Conservation (phyloP, 2,797 vertebrate species). For the Capromys pilorides region DNA sequence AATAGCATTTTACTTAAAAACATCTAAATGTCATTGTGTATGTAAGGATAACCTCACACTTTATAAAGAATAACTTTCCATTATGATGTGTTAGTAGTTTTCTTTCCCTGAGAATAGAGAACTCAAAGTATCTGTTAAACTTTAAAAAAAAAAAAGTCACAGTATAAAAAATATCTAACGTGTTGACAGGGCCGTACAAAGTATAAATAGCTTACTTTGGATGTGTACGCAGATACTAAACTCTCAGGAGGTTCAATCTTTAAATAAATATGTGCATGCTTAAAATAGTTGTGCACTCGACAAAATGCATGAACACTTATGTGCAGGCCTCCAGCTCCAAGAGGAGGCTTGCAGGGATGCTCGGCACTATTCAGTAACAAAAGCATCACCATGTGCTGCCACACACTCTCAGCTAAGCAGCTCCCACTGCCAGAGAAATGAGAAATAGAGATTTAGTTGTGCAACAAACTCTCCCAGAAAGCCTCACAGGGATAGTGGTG, state of each 20-base stretch:
- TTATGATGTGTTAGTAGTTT: background rate
- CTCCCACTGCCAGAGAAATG: slow-evolving; percentile 70
- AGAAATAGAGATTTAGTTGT: slow-evolving; percentile 69
- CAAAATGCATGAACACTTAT: background rate
- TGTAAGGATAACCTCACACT: background rate
- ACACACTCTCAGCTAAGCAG: background rate
- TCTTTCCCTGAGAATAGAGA: background rate
- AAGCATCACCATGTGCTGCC: background rate
- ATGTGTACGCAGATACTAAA: background rate
- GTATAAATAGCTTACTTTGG: slow-evolving; percentile 50
- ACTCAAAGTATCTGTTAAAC: slow-evolving; percentile 48
- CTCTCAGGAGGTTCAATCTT: background rate
- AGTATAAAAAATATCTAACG: slow-evolving; percentile 30
- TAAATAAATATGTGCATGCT: background rate
- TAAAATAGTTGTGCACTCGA: background rate
- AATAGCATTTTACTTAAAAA: background rate
- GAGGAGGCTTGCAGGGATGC: background rate
- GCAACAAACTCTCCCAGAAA: slow-evolving; percentile 17
- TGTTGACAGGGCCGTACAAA: slow-evolving; percentile 51
- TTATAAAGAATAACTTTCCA: background rate
- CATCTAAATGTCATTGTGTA: background rate
- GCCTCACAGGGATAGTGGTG: slow-evolving; percentile 64
- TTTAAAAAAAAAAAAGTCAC: slow-evolving; percentile 16
- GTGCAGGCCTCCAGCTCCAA: background rate
- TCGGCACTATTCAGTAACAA: background rate